Evolutionary conservation across 2,113 vertebrate species (phyloP).

Genomic region (Epinephelus fuscoguttatus): DNA sequence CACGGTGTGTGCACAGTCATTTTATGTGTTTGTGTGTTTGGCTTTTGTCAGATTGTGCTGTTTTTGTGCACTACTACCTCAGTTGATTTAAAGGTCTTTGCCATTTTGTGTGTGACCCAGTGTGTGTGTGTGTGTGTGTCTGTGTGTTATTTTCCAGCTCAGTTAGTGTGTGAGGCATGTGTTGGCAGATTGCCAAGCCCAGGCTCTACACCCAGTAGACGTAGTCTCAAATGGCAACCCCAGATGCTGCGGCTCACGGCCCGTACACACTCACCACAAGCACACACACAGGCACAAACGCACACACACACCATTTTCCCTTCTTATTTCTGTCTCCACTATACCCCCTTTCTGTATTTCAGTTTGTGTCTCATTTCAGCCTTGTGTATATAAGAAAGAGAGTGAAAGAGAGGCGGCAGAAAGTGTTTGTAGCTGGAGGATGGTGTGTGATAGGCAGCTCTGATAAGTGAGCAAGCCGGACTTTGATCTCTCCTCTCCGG

Average conservation of each 20-base stretch:
- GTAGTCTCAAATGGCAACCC: constrained; percentile 63
- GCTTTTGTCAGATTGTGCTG: constrained; percentile 39
- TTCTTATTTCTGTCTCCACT: constrained; percentile 31
- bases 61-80: constrained; percentile 20
- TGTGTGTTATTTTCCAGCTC: constrained; percentile 57
- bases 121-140: constrained; percentile 9
- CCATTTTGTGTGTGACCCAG: constrained; percentile 42
- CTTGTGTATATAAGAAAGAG: constrained; percentile 16
- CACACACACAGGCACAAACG: neutral
- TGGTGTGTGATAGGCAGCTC: constrained; percentile 62
- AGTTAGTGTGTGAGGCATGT: constrained; percentile 55
- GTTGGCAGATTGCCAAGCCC: constrained; percentile 59
- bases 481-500: constrained; percentile 64
- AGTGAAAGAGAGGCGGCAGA: constrained; percentile 18
- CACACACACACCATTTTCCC: constrained; percentile 2
- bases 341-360: constrained; percentile 25
- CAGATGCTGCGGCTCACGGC: constrained; percentile 51
- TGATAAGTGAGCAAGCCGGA: constrained; percentile 53
- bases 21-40: constrained; percentile 18
- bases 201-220: constrained; percentile 58
- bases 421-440: constrained; percentile 62
- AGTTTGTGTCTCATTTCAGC: constrained; percentile 34
- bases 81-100: constrained; percentile 59
- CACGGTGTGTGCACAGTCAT: neutral
- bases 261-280: constrained; percentile 37